Evolutionary conservation across 1,140 invertebrate species (phyloP).

Genomic region (Berghia stephanieae): DNA sequence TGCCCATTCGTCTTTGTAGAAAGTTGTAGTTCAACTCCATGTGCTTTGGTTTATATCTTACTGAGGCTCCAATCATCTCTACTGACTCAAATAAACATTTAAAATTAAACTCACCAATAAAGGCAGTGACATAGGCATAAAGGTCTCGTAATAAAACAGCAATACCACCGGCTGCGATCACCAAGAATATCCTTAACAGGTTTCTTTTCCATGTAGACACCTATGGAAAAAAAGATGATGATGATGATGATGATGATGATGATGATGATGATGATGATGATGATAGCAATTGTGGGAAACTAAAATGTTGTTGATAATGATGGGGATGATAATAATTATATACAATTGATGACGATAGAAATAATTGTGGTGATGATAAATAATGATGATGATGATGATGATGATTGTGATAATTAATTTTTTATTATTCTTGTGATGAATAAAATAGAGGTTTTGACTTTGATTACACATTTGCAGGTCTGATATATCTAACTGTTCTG

Average conservation of each 20-base stretch:
- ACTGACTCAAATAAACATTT: no score
- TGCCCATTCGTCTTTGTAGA: no score
- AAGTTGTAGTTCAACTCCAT: no score
- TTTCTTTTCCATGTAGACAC: conserved; percentile 62
- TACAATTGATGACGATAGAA: not conserved
- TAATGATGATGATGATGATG: no score
- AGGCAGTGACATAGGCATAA: conserved; percentile 59
- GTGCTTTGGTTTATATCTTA: no score
- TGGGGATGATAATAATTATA: not conserved
- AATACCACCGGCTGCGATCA: conserved; percentile 46
- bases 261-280: not conserved
- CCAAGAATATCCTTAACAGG: conserved; percentile 51
- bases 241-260: not conserved
- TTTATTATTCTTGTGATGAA: no score
- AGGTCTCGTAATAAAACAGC: conserved; percentile 55
- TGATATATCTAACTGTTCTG: no score
- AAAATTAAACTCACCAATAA: conserved; percentile 56
- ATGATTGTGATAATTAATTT: no score
- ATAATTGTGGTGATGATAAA: not conserved
- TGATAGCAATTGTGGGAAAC: not conserved
- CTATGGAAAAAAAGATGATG: conserved; percentile 36
- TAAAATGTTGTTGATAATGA: not conserved
- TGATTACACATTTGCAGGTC: no score
- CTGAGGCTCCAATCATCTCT: no score
- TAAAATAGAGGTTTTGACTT: no score